These are phyloP conservation scores for Athrips mouffetella DNA, from an alignment of 2,888 invertebrate species.

Conservation along the genomic window DNA sequence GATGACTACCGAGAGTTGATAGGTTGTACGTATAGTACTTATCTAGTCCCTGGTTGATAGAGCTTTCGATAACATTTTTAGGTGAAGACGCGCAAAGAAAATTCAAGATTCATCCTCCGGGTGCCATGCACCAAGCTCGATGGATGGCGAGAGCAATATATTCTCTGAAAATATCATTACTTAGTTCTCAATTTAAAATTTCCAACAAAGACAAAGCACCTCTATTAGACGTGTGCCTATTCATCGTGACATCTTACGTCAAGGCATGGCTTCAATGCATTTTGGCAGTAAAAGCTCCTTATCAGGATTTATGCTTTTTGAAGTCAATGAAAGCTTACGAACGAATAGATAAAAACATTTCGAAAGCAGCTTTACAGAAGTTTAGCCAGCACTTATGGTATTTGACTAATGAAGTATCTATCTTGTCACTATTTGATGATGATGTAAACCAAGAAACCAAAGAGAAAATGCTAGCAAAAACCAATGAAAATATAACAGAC, in stretches of 20 bases:
- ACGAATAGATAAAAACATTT: not conserved
- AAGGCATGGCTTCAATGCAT: not conserved
- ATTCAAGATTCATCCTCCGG: constrained; percentile 20
- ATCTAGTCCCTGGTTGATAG: no score
- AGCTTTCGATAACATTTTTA: no score
- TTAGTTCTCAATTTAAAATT: constrained; percentile 12
- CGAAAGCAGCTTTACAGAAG: constrained; percentile 19
- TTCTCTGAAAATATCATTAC: constrained; percentile 21
- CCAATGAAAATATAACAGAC: not conserved
- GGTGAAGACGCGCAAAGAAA: constrained; percentile 19
- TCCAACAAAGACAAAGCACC: not conserved
- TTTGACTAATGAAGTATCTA: constrained; percentile 19
- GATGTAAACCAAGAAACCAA: constrained; percentile 20
- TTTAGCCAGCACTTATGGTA: constrained; percentile 23
- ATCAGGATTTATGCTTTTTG: constrained; percentile 20
- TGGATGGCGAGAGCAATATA: constrained; percentile 25
- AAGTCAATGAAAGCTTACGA: constrained; percentile 3
- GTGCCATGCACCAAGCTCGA: constrained; percentile 21
- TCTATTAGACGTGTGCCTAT: constrained; percentile 4
- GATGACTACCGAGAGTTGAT: constrained; percentile 16
- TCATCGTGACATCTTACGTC: not conserved
- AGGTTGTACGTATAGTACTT: not conserved
- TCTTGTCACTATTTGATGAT: constrained; percentile 23
- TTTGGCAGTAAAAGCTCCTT: not conserved
- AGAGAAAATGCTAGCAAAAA: not conserved